phyloP scores from a whole-genome alignment of 2,888 invertebrate species.

The Philonicus albiceps region DNA sequence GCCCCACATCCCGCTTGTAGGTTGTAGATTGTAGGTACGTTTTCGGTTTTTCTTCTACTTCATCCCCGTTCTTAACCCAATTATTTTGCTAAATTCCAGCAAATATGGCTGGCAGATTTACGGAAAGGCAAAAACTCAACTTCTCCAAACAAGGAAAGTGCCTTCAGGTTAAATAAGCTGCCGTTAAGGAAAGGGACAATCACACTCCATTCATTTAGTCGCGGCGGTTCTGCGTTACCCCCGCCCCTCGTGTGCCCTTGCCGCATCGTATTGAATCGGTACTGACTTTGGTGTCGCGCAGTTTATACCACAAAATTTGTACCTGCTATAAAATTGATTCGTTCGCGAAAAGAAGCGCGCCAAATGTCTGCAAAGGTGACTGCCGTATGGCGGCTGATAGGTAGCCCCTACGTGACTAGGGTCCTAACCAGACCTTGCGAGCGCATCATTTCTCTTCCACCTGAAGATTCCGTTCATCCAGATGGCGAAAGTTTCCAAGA shows the following conservation, averaged over 20 bases:
- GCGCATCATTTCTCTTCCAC: background rate
- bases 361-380: background rate
- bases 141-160: background rate
- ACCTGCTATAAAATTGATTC: constrained; percentile 14
- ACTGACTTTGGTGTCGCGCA: background rate
- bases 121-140: background rate
- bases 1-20: background rate
- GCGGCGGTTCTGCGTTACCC: background rate
- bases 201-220: background rate
- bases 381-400: background rate
- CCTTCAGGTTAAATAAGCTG: background rate
- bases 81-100: background rate
- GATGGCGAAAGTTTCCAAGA: background rate
- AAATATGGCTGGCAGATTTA: background rate
- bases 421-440: background rate
- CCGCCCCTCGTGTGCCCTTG: background rate
- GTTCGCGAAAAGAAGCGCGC: background rate
- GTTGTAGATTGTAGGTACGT: background rate
- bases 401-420: constrained; percentile 3
- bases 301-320: background rate
- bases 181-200: background rate
- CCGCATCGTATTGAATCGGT: background rate
- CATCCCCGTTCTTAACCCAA: background rate
- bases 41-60: background rate
- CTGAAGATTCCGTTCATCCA: constrained; percentile 1